Percentiles rank a stretch among this genome's conserved stretches.
These are phyloP conservation scores for Hassar affinis DNA, from an alignment of 2,113 vertebrate genomes.

Conservation along the genomic window DNA sequence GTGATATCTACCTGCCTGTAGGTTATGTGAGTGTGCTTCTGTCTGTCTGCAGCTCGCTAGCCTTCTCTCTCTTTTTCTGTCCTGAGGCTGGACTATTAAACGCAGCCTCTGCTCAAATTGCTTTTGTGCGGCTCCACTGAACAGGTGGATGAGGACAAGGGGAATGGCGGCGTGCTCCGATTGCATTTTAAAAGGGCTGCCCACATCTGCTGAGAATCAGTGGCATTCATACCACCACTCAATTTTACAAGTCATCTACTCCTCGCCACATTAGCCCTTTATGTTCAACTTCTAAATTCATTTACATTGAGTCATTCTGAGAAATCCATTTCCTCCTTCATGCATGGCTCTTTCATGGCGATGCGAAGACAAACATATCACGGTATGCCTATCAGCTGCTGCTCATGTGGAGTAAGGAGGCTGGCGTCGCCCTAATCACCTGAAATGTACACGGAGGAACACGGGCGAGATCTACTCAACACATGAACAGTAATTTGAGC, in stretches of 20 bases:
- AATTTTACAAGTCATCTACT: conserved; percentile 52
- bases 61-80: conserved; percentile 42
- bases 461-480: neutral
- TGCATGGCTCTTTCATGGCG: neutral
- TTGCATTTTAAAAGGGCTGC: conserved; percentile 48
- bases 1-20: conserved; percentile 51
- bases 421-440: neutral
- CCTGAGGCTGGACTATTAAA: conserved; percentile 50
- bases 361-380: conserved; percentile 4
- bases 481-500: neutral
- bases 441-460: neutral
- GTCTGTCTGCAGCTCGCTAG: conserved; percentile 23
- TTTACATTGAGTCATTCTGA: conserved; percentile 43
- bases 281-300: conserved; percentile 48
- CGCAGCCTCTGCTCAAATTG: conserved; percentile 52
- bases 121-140: conserved; percentile 55
- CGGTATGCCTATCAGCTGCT: neutral
- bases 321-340: conserved; percentile 18
- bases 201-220: conserved; percentile 47
- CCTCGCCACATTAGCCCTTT: conserved; percentile 34
- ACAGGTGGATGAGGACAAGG: conserved; percentile 53
- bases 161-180: conserved; percentile 26
- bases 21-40: conserved; percentile 28
- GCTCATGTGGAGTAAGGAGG: neutral
- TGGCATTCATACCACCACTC: conserved; percentile 47